Evolutionary conservation across 2,888 invertebrate species (phyloP), one percentile per base, ranked within the genome.

Genomic region (Euplagia quadripunctaria): DNA sequence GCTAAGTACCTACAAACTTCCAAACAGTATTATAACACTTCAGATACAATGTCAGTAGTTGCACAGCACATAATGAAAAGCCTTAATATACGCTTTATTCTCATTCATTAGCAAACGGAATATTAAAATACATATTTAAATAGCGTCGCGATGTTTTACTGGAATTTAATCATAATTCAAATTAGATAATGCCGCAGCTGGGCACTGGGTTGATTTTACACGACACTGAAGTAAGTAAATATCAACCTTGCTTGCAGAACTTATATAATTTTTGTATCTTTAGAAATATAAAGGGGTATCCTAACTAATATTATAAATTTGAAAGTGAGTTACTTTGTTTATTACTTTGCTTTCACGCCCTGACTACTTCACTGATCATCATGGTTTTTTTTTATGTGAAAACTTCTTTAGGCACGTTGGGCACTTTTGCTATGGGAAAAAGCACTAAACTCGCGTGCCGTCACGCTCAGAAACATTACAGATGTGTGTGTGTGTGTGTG

Each of bases 91-190:
- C 63, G n/a, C 41, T 41, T 74, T 63, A 64, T 42, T 31, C 17
- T 69, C 64, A 70, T 75, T 75, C 67, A 75, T 72, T 72, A 75
- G 63, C 66, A 74, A 49, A 71, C 66, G 64, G 79, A 79, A 83
- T 81, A 76, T 81, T 75, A 72, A 82, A 79, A 79, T 69, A 70
- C 66, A 66, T 82, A 77, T 79, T 82, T 79, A 83, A 83, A 79
- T 71, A 75, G 68, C 75, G 70, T 65, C 64, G 73, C 73, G 49
- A 69, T 74, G 72, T 80, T 80, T 77, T 77, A 76, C 68, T 68
- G 43, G 73, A 68, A 79, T 76, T 79, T 82, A 72, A 71, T 73
- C 72, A 67, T 74, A 66, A 80, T 82, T 81, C 68, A 76, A 80
- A 82, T 82, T 74, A 76, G 71, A 82, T 76, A 78, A 75, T 69